These are phyloP conservation scores for Parazoanthus atlanticus DNA, from an alignment of 92 coral and sea anemone species.

Conservation along the genomic window DNA sequence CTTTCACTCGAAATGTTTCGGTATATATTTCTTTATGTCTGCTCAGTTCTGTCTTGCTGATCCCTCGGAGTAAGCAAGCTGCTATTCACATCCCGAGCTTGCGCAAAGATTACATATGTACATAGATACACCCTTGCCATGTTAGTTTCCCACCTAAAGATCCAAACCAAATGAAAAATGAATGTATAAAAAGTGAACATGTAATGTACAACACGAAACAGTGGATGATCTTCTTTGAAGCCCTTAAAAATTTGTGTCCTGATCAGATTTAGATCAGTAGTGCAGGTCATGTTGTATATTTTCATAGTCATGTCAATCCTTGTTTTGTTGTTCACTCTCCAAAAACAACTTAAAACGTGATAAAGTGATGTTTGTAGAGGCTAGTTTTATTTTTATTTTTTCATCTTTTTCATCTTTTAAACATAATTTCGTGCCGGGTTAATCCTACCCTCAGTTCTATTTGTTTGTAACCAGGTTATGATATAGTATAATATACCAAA, in stretches of 20 bases:
- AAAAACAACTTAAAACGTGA: conserved; percentile 31
- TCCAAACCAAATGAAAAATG: not conserved
- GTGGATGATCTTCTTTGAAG: not conserved
- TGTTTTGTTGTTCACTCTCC: not conserved
- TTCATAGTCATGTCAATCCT: conserved; percentile 10
- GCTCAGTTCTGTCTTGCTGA: not conserved
- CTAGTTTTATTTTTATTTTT: too few species aligned
- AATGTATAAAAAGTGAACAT: not conserved
- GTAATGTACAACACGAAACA: not conserved
- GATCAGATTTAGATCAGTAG: too few species aligned
- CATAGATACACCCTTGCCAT: not conserved
- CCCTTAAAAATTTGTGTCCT: too few species aligned
- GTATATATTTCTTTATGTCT: too few species aligned
- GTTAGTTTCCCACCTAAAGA: not conserved
- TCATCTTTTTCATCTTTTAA: not conserved
- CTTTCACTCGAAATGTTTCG: not conserved
- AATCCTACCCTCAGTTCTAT: not conserved
- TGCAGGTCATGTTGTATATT: conserved; percentile 5
- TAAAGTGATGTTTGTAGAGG: conserved; percentile 7
- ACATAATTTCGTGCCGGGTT: not conserved
- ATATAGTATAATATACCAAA: not conserved
- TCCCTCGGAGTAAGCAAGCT: not conserved
- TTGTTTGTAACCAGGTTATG: not conserved
- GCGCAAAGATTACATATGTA: not conserved
- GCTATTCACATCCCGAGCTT: not conserved